phyloP scores from a whole-genome alignment of 2,888 invertebrate genomes.

The Ormyrus thymus region DNA sequence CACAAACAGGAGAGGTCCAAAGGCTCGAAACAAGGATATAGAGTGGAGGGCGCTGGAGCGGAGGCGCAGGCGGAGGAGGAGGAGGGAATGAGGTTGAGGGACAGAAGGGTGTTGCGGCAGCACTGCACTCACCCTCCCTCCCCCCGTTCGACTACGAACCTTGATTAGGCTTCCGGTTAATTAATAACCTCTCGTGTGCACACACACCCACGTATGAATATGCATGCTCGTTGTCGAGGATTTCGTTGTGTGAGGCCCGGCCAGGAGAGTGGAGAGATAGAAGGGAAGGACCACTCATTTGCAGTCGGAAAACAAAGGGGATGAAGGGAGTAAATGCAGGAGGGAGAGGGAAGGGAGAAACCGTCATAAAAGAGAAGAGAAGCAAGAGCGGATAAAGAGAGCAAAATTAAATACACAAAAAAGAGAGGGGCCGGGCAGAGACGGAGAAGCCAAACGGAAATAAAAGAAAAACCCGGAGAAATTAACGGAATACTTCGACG shows the following conservation, averaged over 20 bases:
- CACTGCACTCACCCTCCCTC: slow-evolving; percentile 35
- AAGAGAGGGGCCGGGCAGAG: slow-evolving; percentile 37
- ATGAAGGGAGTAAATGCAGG: slow-evolving; percentile 54
- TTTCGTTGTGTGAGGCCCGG: slow-evolving; percentile 66
- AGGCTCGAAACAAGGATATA: slow-evolving; percentile 30
- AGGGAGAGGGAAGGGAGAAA: slow-evolving; percentile 16
- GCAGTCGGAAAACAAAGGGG: slow-evolving; percentile 73
- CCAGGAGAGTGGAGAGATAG: slow-evolving; percentile 57
- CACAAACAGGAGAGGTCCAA: not conserved
- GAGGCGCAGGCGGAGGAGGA: not conserved
- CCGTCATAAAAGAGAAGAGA: slow-evolving; percentile 36
- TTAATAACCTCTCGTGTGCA: slow-evolving; percentile 77
- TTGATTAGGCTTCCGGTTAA: slow-evolving; percentile 79
- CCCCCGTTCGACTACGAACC: slow-evolving; percentile 68
- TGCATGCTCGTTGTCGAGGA: slow-evolving; percentile 72
- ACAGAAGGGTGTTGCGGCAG: slow-evolving; percentile 52
- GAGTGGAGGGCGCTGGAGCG: not conserved
- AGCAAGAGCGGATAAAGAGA: slow-evolving; percentile 39
- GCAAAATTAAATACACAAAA: slow-evolving; percentile 49
- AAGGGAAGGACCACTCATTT: slow-evolving; percentile 70
- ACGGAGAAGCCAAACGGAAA: slow-evolving; percentile 26
- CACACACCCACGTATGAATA: slow-evolving; percentile 72
- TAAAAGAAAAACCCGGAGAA: not conserved
- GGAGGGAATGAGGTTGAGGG: slow-evolving; percentile 26
- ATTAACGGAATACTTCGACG: not conserved